Evolutionary conservation across 2,888 invertebrate genomes (phyloP).

Genomic region (Drosophila mettleri): DNA sequence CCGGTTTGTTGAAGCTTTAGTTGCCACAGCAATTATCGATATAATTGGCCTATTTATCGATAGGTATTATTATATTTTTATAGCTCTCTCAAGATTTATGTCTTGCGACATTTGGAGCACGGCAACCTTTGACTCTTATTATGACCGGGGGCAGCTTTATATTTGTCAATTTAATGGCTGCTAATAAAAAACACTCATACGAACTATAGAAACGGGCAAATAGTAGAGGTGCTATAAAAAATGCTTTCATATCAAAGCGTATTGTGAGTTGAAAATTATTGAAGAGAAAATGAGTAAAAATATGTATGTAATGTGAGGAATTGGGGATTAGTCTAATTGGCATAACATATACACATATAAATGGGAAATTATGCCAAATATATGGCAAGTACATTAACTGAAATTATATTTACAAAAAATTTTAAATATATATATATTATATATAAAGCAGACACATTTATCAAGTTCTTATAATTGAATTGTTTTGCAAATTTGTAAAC

Average conservation of each 20-base stretch:
- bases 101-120: background rate
- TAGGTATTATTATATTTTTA: background rate
- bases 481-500: slow-evolving; percentile 1
- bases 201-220: background rate
- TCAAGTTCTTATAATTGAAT: background rate
- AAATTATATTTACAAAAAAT: too few relatives aligned
- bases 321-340: too few relatives aligned
- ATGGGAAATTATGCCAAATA: too few relatives aligned
- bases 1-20: background rate
- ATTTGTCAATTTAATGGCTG: background rate
- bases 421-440: too few relatives aligned
- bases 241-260: too few relatives aligned
- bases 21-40: background rate
- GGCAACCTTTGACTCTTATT: background rate
- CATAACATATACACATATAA: too few relatives aligned
- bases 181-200: background rate
- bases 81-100: background rate
- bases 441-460: background rate
- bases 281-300: background rate
- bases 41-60: background rate
- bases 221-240: background rate
- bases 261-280: too few relatives aligned
- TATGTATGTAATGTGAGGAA: background rate
- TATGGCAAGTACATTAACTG: too few relatives aligned
- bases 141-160: background rate